These are phyloP conservation scores for Himalopsyche tibetana DNA, from an alignment of 2,888 invertebrate genomes.

Conservation along the genomic window DNA sequence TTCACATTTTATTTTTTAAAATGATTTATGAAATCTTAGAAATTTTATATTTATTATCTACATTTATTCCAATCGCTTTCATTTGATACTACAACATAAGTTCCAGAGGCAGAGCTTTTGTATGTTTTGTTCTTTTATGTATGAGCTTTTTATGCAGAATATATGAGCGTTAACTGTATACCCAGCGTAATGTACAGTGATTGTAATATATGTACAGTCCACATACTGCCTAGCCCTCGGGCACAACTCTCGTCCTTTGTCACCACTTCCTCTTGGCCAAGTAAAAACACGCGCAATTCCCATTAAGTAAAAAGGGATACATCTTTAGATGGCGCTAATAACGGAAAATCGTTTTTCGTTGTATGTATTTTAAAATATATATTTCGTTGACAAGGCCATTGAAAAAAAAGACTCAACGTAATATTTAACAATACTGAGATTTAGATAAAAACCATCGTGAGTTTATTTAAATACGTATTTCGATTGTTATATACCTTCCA, in stretches of 20 bases:
- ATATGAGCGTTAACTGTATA: constrained; percentile 48
- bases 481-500: too few species aligned
- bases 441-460: too few species aligned
- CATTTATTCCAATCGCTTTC: constrained; percentile 37
- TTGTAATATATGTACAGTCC: constrained; percentile 39
- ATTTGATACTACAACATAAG: constrained; percentile 48
- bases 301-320: constrained; percentile 50
- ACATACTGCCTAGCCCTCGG: constrained; percentile 55
- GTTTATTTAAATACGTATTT: too few species aligned
- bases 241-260: constrained; percentile 32
- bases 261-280: constrained; percentile 54
- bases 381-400: too few species aligned
- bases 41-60: too few species aligned
- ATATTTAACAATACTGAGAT: too few species aligned
- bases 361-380: background rate
- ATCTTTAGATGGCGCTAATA: background rate
- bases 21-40: too few species aligned
- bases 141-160: constrained; percentile 57
- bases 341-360: background rate
- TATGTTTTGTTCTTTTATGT: constrained; percentile 57
- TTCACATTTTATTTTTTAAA: too few species aligned
- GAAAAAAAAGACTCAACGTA: too few species aligned
- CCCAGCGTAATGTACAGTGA: constrained; percentile 29
- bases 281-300: constrained; percentile 58
- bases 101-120: constrained; percentile 52